A percentile compares a stretch with the other conserved stretches of the same genome.
Conservation (phyloP, 2,113 vertebrate genomes). For the Takifugu bimaculatus region DNA sequence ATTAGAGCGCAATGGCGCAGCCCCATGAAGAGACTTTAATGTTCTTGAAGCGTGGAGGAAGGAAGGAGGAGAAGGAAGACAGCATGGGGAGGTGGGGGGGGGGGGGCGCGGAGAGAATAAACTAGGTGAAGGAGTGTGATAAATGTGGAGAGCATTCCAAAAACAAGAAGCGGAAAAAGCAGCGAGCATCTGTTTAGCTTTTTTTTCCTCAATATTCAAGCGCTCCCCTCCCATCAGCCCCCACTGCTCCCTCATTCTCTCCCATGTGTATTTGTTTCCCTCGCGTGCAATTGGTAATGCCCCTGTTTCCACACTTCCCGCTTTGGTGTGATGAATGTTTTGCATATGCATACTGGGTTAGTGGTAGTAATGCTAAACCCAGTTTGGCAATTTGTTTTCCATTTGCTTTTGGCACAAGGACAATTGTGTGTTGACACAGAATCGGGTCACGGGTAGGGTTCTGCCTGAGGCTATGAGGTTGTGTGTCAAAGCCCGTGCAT, state of each 20-base stretch:
- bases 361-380: conserved; percentile 39
- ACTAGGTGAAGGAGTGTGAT: conserved; percentile 68
- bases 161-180: conserved; percentile 57
- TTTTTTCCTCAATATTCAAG: conserved; percentile 65
- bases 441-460: conserved; percentile 38
- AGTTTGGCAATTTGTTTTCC: conserved; percentile 58
- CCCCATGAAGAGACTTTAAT: conserved; percentile 70
- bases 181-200: conserved; percentile 60
- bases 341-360: conserved; percentile 53
- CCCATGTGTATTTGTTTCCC: conserved; percentile 61
- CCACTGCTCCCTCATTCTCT: conserved; percentile 41
- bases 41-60: conserved; percentile 66
- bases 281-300: conserved; percentile 62
- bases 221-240: conserved; percentile 13
- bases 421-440: conserved; percentile 34
- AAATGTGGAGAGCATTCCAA: conserved; percentile 63
- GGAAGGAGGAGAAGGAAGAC: conserved; percentile 32
- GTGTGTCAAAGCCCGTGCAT: conserved; percentile 9
- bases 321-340: conserved; percentile 49
- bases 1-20: conserved; percentile 80
- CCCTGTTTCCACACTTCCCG: conserved; percentile 31
- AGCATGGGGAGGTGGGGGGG: not conserved
- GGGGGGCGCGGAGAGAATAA: conserved; percentile 42
- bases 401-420: conserved; percentile 39
- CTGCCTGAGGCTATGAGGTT: conserved; percentile 34